phyloP scores from a whole-genome alignment of 1,140 invertebrate species.

The Oryzaephilus surinamensis region DNA sequence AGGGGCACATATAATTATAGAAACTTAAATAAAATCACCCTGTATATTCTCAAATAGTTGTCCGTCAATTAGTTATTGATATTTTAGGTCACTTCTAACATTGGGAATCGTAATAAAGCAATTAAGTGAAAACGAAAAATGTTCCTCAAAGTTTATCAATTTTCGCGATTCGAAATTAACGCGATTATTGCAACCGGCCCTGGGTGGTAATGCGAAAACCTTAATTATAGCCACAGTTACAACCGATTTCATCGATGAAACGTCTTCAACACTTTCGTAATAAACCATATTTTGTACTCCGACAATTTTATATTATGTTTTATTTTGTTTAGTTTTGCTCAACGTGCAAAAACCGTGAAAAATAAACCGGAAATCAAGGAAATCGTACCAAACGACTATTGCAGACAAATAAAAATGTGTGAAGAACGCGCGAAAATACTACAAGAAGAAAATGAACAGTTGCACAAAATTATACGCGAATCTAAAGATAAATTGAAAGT shows the following conservation, averaged over 20 bases:
- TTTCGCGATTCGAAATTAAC: constrained; percentile 81
- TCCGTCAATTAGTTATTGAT: background rate
- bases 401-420: too few relatives aligned
- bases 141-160: too few relatives aligned
- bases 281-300: constrained; percentile 12
- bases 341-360: constrained; percentile 54
- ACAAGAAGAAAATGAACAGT: too few relatives aligned
- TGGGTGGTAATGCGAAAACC: constrained; percentile 81
- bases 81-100: constrained; percentile 17
- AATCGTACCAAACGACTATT: constrained; percentile 51
- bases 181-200: constrained; percentile 67
- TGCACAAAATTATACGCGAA: too few relatives aligned
- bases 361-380: constrained; percentile 64
- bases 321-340: constrained; percentile 47
- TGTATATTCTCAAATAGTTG: too few relatives aligned
- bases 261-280: constrained; percentile 59
- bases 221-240: constrained; percentile 78
- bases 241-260: constrained; percentile 61
- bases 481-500: too few relatives aligned
- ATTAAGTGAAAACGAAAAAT: constrained; percentile 22
- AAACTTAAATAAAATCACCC: too few relatives aligned
- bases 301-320: constrained; percentile 8
- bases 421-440: too few relatives aligned
- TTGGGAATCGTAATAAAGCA: constrained; percentile 26
- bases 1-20: too few relatives aligned